Evolutionary conservation across 2,888 invertebrate species (phyloP).

Genomic region (Sminthurinus aureus): DNA sequence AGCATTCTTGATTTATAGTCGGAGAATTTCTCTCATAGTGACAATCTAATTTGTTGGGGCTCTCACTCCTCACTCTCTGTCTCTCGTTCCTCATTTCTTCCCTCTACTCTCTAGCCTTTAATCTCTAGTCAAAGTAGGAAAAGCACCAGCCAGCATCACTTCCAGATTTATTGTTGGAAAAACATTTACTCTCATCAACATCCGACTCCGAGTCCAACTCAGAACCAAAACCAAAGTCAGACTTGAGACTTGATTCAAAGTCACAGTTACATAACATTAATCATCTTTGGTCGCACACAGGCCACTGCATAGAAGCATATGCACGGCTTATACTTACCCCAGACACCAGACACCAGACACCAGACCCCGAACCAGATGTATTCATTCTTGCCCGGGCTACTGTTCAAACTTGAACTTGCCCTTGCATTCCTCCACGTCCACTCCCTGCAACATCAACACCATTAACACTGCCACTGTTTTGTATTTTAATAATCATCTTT

Average conservation of each 20-base stretch:
- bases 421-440: neutral
- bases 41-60: slow-evolving; percentile 44
- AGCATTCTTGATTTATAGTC: slow-evolving; percentile 43
- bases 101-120: no score
- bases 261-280: neutral
- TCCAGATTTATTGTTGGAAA: slow-evolving; percentile 38
- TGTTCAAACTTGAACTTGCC: no score
- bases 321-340: no score
- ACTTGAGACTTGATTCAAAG: neutral
- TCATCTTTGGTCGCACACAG: slow-evolving; percentile 3
- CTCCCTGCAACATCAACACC: neutral
- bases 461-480: no score
- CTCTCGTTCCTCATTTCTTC: neutral
- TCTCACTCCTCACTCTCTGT: neutral
- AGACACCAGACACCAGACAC: no score
- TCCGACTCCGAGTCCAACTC: neutral
- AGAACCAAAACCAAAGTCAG: neutral
- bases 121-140: no score
- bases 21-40: slow-evolving; percentile 39
- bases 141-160: slow-evolving; percentile 22
- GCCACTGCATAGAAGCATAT: no score
- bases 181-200: slow-evolving; percentile 35
- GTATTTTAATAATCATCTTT: no score
- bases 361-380: no score
- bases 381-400: no score